These are phyloP conservation scores for Gambusia holbrooki DNA, from an alignment of 2,113 vertebrate genomes.

Conservation along the genomic window DNA sequence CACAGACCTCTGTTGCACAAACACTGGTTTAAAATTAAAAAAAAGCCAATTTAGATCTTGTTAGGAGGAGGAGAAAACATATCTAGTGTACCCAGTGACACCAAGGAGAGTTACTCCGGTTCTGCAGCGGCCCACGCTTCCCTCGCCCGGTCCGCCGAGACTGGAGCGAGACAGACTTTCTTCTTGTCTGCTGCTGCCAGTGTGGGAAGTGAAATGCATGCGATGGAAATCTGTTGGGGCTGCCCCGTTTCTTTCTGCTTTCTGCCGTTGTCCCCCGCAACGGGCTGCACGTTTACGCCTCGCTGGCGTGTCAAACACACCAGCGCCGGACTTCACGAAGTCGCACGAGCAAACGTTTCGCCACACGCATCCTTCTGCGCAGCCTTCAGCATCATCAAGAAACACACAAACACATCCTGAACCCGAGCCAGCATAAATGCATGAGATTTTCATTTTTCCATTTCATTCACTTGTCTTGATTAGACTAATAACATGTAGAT, in stretches of 20 bases:
- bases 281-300: constrained; percentile 7
- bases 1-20: constrained; percentile 21
- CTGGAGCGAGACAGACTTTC: constrained; percentile 30
- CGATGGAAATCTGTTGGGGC: constrained; percentile 46
- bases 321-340: not conserved
- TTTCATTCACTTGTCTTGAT: not conserved
- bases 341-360: not conserved
- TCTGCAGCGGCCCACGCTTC: constrained; percentile 43
- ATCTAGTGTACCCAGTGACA: constrained; percentile 39
- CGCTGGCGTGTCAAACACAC: not conserved
- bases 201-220: constrained; percentile 41
- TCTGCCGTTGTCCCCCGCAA: constrained; percentile 11
- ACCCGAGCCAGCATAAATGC: not conserved
- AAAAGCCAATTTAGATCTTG: constrained; percentile 45
- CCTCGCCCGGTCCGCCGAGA: constrained; percentile 25
- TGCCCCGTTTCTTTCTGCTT: constrained; percentile 42
- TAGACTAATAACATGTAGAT: not conserved
- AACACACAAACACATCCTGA: not conserved
- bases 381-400: not conserved
- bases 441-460: not conserved
- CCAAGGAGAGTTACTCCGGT: constrained; percentile 41
- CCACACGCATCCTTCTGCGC: not conserved
- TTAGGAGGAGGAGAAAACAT: constrained; percentile 43
- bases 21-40: constrained; percentile 14
- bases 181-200: constrained; percentile 38